Evolutionary conservation across 2,113 vertebrate species (phyloP).

Genomic region (Ailuropoda melanoleuca): DNA sequence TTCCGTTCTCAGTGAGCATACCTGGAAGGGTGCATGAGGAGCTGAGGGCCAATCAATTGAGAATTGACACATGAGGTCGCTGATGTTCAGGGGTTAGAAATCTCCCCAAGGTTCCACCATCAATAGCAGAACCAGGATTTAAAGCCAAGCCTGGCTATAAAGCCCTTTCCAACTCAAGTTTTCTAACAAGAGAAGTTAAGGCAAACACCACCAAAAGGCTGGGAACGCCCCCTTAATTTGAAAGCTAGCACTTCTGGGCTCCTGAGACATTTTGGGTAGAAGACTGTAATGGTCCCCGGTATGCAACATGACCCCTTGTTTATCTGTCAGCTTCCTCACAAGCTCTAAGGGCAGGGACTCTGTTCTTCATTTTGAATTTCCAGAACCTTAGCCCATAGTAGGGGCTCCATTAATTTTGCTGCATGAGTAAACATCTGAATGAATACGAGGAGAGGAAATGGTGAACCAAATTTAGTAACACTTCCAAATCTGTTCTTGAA

Average conservation of each 20-base stretch:
- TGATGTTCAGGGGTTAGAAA: neutral
- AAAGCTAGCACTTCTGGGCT: neutral
- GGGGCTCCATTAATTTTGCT: neutral
- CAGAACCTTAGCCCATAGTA: neutral
- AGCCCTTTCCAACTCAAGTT: neutral
- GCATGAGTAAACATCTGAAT: neutral
- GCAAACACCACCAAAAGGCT: neutral
- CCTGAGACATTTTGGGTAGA: neutral
- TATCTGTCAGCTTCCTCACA: neutral
- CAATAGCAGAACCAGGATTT: neutral
- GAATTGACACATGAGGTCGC: neutral
- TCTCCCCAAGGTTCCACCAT: neutral
- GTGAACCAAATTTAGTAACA: neutral
- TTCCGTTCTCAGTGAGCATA: neutral
- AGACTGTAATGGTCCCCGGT: neutral
- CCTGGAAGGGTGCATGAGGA: neutral
- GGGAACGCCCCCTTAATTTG: neutral
- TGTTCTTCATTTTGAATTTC: neutral
- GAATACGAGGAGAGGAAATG: neutral
- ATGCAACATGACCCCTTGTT: accelerated
- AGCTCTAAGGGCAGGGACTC: neutral
- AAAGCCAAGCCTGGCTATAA: neutral
- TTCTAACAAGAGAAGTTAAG: neutral
- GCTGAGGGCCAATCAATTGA: neutral
- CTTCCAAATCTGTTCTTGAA: neutral